Percentiles rank a stretch among this genome's conserved stretches.
Conservation (phyloP, 2,113 vertebrate genomes). For the Lepus americanus region DNA sequence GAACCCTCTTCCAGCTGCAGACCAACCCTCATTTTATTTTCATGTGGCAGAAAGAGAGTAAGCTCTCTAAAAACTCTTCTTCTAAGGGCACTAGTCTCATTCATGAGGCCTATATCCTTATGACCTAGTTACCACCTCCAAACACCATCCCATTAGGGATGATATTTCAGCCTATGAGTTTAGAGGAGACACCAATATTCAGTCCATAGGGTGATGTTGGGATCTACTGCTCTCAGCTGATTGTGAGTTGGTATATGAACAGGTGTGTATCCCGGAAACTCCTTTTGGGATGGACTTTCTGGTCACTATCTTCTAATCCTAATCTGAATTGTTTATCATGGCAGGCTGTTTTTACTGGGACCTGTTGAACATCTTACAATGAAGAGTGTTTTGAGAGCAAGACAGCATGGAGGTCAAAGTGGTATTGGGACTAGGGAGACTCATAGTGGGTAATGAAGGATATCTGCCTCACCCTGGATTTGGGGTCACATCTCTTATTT, state of each 20-base stretch:
- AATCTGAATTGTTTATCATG: background rate
- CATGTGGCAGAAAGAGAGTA: background rate
- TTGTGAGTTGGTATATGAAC: background rate
- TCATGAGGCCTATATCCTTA: background rate
- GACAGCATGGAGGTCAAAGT: background rate
- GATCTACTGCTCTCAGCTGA: background rate
- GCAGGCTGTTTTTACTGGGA: background rate
- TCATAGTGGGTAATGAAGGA: background rate
- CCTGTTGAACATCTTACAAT: background rate
- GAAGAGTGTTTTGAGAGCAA: background rate
- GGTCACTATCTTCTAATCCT: background rate
- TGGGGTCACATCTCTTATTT: background rate
- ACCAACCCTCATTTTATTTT: background rate
- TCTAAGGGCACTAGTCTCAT: background rate
- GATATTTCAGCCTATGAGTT: background rate
- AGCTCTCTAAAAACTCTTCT: background rate
- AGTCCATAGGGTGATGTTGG: background rate
- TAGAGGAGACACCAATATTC: background rate
- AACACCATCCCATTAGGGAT: background rate
- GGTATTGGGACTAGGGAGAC: background rate
- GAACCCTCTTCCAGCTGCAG: background rate
- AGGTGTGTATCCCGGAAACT: background rate
- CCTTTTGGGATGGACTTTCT: background rate
- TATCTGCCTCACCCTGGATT: background rate
- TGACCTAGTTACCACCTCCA: background rate